Conservation (phyloP, 1,140 invertebrate genomes). For the Elymnias hypermnestra region DNA sequence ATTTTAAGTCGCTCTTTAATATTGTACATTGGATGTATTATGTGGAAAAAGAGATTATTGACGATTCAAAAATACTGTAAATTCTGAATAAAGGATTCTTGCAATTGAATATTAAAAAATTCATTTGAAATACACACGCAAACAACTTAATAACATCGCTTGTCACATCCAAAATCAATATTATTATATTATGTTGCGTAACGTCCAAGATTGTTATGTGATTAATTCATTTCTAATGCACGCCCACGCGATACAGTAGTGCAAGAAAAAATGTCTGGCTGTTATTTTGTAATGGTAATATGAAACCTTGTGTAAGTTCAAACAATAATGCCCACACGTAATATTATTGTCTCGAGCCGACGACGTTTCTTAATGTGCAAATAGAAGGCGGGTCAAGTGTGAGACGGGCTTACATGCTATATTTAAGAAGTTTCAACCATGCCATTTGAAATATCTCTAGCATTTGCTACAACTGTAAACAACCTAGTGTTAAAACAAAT, state of each 20-base stretch:
- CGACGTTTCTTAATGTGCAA: slow-evolving; percentile 34
- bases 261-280: slow-evolving; percentile 49
- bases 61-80: too few relatives aligned
- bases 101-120: too few relatives aligned
- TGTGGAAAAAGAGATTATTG: too few relatives aligned
- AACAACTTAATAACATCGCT: too few relatives aligned
- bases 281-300: slow-evolving; percentile 34
- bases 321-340: slow-evolving; percentile 27
- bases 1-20: too few relatives aligned
- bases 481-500: too few relatives aligned
- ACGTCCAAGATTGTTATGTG: slow-evolving; percentile 25
- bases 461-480: too few relatives aligned
- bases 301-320: slow-evolving; percentile 28
- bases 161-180: slow-evolving; percentile 13
- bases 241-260: slow-evolving; percentile 40
- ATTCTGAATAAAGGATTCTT: too few relatives aligned
- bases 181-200: slow-evolving; percentile 19
- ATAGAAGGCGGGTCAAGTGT: slow-evolving; percentile 25
- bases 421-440: neutral
- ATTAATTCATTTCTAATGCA: slow-evolving; percentile 45
- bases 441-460: too few relatives aligned
- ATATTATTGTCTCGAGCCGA: slow-evolving; percentile 18
- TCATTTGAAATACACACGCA: too few relatives aligned
- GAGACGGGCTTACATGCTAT: neutral
- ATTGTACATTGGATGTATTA: too few relatives aligned